Evolutionary conservation across 2,797 vertebrate genomes (phyloP).

Genomic region (Squalus acanthias): DNA sequence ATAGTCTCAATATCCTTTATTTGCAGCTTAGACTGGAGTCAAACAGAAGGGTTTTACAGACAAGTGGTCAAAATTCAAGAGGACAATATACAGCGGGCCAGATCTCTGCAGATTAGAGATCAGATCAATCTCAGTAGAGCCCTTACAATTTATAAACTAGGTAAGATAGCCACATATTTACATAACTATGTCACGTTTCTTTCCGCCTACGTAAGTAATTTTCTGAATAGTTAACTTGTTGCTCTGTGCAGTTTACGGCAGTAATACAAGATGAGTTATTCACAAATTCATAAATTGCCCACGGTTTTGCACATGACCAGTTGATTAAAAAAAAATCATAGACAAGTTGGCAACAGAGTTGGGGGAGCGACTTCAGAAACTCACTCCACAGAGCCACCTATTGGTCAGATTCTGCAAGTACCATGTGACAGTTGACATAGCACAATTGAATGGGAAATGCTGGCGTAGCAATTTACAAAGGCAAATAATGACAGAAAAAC

Average conservation of each 20-base stretch:
- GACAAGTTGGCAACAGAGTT: background rate
- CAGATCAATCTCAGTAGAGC: constrained; percentile 45
- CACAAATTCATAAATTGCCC: background rate
- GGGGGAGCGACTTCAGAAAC: background rate
- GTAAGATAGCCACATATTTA: constrained; percentile 41
- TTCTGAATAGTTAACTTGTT: background rate
- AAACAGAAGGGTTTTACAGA: constrained; percentile 46
- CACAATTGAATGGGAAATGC: background rate
- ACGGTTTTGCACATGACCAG: background rate
- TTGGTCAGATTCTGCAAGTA: background rate
- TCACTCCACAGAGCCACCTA: background rate
- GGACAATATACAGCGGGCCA: constrained; percentile 36
- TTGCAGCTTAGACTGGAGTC: constrained; percentile 45
- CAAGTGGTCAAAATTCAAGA: constrained; percentile 50
- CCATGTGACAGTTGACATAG: background rate
- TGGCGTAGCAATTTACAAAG: background rate
- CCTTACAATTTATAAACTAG: constrained; percentile 47
- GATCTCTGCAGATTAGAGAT: constrained; percentile 40
- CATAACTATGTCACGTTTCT: background rate
- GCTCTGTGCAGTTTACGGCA: background rate
- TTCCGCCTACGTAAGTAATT: background rate
- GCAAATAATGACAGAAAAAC: background rate
- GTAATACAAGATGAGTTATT: background rate
- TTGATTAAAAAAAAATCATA: background rate
- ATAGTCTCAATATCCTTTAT: background rate